A percentile compares a stretch with the other conserved stretches of the same genome.
These are phyloP conservation scores for Papilio demoleus DNA, from an alignment of 2,888 invertebrate species.

Conservation along the genomic window DNA sequence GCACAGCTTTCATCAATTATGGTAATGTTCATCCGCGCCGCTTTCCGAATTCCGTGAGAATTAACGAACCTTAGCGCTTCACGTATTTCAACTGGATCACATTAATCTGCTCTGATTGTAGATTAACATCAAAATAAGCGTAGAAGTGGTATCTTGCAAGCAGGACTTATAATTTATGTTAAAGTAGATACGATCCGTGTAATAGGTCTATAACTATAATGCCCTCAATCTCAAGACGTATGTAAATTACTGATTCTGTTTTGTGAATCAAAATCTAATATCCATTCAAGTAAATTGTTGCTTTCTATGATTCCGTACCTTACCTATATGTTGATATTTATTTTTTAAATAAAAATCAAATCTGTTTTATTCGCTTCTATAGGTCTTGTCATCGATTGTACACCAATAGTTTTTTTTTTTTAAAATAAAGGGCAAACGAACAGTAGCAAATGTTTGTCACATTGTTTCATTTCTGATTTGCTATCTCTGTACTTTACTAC, in stretches of 20 bases:
- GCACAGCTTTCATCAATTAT: constrained; percentile 80
- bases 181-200: not conserved
- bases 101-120: constrained; percentile 44
- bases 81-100: constrained; percentile 23
- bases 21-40: constrained; percentile 61
- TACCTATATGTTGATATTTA: too few relatives aligned
- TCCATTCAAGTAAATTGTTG: too few relatives aligned
- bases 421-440: too few relatives aligned
- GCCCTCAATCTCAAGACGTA: too few relatives aligned
- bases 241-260: not conserved
- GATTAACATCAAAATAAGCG: constrained; percentile 35
- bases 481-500: too few relatives aligned
- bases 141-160: not conserved
- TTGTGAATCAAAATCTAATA: not conserved
- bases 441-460: too few relatives aligned
- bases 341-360: too few relatives aligned
- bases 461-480: too few relatives aligned
- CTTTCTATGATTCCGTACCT: not conserved
- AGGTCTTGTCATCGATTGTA: too few relatives aligned
- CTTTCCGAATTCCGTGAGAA: constrained; percentile 69
- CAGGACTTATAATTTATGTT: not conserved
- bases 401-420: too few relatives aligned
- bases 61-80: constrained; percentile 47
- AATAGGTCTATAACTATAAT: not conserved
- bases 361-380: too few relatives aligned